Evolutionary conservation across 2,888 invertebrate genomes (phyloP).

Genomic region (Acanthacorydalis orientalis): DNA sequence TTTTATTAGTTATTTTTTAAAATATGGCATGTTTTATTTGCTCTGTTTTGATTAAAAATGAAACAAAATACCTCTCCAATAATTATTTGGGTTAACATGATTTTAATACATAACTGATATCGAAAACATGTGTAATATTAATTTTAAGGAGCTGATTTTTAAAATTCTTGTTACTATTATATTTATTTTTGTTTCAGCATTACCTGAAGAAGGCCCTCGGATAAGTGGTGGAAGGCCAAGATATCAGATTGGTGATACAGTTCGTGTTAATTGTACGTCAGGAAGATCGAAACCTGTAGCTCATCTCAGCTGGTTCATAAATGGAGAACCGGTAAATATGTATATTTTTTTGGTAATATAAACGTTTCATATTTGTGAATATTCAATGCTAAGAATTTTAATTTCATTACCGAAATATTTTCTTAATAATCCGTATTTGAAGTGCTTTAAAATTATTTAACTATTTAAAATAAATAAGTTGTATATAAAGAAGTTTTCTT

Average conservation of each 20-base stretch:
- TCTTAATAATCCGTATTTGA: background rate
- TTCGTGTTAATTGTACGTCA: constrained; percentile 72
- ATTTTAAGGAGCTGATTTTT: too few species aligned
- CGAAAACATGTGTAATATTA: too few species aligned
- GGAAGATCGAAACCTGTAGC: constrained; percentile 72
- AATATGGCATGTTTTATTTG: too few species aligned
- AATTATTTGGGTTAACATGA: too few species aligned
- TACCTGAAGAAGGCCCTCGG: constrained; percentile 66
- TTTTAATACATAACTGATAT: too few species aligned
- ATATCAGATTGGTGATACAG: constrained; percentile 67
- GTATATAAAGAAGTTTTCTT: too few species aligned
- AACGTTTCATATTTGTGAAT: background rate
- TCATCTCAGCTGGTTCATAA: constrained; percentile 72
- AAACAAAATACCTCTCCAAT: too few species aligned
- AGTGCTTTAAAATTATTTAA: background rate
- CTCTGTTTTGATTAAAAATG: too few species aligned
- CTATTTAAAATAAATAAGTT: too few species aligned
- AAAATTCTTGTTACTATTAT: background rate
- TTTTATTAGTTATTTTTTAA: too few species aligned
- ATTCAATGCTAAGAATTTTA: background rate
- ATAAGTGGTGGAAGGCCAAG: constrained; percentile 65
- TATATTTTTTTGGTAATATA: background rate
- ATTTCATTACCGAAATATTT: background rate
- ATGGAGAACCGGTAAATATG: constrained; percentile 48
- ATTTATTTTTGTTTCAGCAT: constrained; percentile 45